Conservation (phyloP, 2,113 vertebrate genomes). For the Nerophis ophidion region DNA sequence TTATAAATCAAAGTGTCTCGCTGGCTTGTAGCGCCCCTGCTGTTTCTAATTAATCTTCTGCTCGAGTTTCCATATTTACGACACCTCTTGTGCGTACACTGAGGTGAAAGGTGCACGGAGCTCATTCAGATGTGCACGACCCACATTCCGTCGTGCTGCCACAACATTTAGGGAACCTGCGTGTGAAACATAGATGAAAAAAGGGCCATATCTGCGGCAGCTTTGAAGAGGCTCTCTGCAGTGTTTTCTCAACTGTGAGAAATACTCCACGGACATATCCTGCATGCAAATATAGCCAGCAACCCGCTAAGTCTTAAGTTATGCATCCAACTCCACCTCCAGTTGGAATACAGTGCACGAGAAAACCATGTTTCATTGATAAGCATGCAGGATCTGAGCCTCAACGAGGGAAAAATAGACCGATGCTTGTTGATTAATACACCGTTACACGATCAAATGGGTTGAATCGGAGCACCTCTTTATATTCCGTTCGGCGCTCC, state of each 20-base stretch:
- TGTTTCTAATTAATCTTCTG: constrained; percentile 49
- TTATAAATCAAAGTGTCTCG: constrained; percentile 29
- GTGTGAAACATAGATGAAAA: constrained; percentile 37
- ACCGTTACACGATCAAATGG: neutral
- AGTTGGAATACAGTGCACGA: neutral
- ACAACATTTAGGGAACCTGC: constrained; percentile 19
- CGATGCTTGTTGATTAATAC: neutral
- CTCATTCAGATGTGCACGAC: constrained; percentile 3
- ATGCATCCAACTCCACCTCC: constrained; percentile 31
- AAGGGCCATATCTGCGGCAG: constrained; percentile 6
- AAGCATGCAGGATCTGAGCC: neutral
- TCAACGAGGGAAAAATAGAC: neutral
- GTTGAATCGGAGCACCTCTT: neutral
- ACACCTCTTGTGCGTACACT: constrained; percentile 42
- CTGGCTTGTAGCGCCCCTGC: constrained; percentile 28
- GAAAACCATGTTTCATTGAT: constrained; percentile 20
- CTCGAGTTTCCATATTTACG: constrained; percentile 53
- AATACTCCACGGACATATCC: constrained; percentile 31
- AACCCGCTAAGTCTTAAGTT: constrained; percentile 31
- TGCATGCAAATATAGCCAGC: constrained; percentile 33
- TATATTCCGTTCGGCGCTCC: neutral
- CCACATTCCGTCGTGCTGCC: constrained; percentile 22
- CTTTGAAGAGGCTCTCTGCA: constrained; percentile 37
- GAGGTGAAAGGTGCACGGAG: neutral
- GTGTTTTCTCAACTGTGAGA: constrained; percentile 22